These are phyloP conservation scores for Excalfactoria chinensis DNA, from an alignment of 2,113 vertebrate species.

Conservation along the genomic window DNA sequence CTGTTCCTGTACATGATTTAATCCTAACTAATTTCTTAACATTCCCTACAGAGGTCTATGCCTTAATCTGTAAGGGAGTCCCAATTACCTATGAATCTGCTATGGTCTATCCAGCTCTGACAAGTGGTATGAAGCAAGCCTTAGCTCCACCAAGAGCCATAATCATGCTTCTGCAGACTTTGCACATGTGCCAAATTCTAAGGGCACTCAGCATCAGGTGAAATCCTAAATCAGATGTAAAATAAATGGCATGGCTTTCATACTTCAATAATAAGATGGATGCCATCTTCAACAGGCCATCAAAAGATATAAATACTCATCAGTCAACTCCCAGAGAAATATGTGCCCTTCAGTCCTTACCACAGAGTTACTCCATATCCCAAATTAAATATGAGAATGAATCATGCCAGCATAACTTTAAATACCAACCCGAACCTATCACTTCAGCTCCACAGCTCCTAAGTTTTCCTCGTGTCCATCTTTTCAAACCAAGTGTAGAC, in stretches of 20 bases:
- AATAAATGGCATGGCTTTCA: neutral
- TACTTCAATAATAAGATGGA: neutral
- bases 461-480: neutral
- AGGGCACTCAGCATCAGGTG: fast-evolving
- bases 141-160: neutral
- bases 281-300: neutral
- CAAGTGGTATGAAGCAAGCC: neutral
- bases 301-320: neutral
- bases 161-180: neutral
- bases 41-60: neutral
- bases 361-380: neutral
- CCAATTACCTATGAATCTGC: neutral
- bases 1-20: neutral
- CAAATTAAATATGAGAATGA: neutral
- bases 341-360: neutral
- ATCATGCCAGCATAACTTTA: neutral
- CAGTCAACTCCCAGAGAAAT: neutral
- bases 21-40: neutral
- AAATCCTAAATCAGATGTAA: neutral
- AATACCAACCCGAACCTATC: neutral
- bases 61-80: neutral
- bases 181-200: neutral
- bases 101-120: neutral
- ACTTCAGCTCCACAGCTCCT: neutral
- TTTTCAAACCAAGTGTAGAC: neutral